These are phyloP conservation scores for Paracentrotus lividus DNA, from an alignment of 53 echinoderm and acorn worm genomes.

Conservation along the genomic window DNA sequence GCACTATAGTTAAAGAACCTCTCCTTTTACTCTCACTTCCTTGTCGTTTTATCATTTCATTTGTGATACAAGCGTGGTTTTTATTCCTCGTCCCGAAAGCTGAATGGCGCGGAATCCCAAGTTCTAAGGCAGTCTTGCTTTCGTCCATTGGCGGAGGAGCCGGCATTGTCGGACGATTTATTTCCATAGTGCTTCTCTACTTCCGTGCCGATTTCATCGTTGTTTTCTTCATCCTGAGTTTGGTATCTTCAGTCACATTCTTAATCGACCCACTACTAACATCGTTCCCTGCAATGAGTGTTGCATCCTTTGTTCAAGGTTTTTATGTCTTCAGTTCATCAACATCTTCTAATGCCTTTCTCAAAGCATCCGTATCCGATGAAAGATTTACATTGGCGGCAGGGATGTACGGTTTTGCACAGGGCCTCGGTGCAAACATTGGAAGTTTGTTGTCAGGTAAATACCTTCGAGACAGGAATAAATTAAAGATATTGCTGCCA, in stretches of 20 bases:
- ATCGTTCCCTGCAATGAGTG: background rate
- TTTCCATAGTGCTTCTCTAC: background rate
- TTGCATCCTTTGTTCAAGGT: background rate
- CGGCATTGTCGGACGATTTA: background rate
- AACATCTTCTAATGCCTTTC: background rate
- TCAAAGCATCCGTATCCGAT: background rate
- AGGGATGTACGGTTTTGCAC: background rate
- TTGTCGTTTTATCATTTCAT: background rate
- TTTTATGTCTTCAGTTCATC: background rate
- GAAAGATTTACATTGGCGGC: background rate
- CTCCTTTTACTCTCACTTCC: background rate
- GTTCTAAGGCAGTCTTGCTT: background rate
- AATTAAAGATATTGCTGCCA: too few relatives aligned
- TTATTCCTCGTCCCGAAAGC: constrained; percentile 1
- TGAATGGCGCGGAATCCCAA: constrained; percentile 16
- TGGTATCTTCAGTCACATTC: background rate
- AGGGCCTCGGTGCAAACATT: too few relatives aligned
- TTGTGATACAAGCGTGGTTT: background rate
- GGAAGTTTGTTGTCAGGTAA: too few relatives aligned
- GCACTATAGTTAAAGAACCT: background rate
- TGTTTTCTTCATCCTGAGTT: background rate
- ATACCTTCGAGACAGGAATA: too few relatives aligned
- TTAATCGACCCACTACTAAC: background rate
- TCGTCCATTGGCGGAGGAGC: background rate
- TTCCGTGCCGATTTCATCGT: background rate